These are phyloP conservation scores for Leptopilina myrica DNA, from an alignment of 2,888 invertebrate species.

Conservation along the genomic window DNA sequence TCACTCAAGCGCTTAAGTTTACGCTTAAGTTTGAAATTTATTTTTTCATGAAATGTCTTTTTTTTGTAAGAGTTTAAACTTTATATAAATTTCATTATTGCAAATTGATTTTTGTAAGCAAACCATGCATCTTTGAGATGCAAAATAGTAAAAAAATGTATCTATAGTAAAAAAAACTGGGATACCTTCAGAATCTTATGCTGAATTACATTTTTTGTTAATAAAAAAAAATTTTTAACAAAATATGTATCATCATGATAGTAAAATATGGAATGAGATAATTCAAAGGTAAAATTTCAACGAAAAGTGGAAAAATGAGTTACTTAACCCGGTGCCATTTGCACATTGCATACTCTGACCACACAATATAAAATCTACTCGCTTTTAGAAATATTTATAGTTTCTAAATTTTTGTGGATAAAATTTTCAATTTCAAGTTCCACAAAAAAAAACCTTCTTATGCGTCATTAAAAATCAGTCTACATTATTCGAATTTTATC, in stretches of 20 bases:
- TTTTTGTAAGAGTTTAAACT: slow-evolving; percentile 27
- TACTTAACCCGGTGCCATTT: slow-evolving; percentile 32
- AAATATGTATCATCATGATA: slow-evolving; percentile 3
- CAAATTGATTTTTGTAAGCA: neutral
- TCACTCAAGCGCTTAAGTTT: slow-evolving; percentile 13
- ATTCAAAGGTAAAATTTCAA: slow-evolving; percentile 31
- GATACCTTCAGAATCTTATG: slow-evolving; percentile 40
- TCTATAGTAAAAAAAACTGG: slow-evolving; percentile 14
- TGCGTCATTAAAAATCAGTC: slow-evolving; percentile 1
- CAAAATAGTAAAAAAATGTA: slow-evolving; percentile 7
- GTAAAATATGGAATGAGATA: slow-evolving; percentile 30
- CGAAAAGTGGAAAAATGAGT: slow-evolving; percentile 28
- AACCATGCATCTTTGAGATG: neutral
- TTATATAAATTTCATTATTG: slow-evolving; percentile 25
- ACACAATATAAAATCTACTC: slow-evolving; percentile 9
- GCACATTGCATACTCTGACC: slow-evolving; percentile 9
- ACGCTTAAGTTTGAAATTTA: slow-evolving; percentile 34
- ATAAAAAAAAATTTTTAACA: slow-evolving; percentile 21
- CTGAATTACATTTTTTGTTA: slow-evolving; percentile 32
- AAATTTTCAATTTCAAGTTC: neutral
- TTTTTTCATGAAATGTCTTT: slow-evolving; percentile 34
- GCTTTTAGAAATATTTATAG: neutral
- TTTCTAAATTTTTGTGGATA: slow-evolving; percentile 1
- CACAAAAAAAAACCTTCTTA: neutral
- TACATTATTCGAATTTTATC: slow-evolving; percentile 13